These are phyloP conservation scores for Lamprotornis superbus DNA, from an alignment of 2,113 vertebrate species.

Conservation along the genomic window DNA sequence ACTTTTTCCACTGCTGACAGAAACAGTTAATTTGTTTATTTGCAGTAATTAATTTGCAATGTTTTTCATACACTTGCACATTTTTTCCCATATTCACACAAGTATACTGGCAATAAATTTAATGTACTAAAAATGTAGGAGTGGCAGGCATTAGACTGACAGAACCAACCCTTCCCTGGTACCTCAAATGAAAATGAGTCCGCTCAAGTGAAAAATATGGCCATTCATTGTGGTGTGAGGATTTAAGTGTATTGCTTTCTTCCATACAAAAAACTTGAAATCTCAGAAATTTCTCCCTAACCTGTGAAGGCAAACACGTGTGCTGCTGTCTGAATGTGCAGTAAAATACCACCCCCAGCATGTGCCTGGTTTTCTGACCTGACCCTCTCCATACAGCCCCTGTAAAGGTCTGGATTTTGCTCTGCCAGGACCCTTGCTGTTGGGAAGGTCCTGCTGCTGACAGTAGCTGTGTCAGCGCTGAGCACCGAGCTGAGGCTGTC, in stretches of 20 bases:
- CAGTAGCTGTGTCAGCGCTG: fast-evolving
- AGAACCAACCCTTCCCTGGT: background rate
- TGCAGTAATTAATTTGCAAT: background rate
- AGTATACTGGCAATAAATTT: background rate
- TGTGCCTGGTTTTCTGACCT: background rate
- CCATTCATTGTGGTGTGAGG: background rate
- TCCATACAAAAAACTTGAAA: background rate
- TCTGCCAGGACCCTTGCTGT: fast-evolving
- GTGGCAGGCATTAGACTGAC: background rate
- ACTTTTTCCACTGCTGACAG: background rate
- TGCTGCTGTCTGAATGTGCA: background rate
- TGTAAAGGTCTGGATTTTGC: background rate
- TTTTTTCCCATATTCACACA: background rate
- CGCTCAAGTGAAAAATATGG: background rate
- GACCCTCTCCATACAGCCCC: fast-evolving
- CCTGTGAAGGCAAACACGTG: background rate
- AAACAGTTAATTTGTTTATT: background rate
- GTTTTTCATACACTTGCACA: background rate
- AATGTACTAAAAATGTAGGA: background rate
- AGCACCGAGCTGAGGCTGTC: background rate
- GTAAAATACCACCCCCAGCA: background rate
- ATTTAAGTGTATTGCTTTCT: background rate
- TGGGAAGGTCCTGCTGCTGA: fast-evolving
- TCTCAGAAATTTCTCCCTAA: background rate
- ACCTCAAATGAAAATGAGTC: background rate